Evolutionary conservation across 2,888 invertebrate species (phyloP).

Genomic region (Morpho helenor): DNA sequence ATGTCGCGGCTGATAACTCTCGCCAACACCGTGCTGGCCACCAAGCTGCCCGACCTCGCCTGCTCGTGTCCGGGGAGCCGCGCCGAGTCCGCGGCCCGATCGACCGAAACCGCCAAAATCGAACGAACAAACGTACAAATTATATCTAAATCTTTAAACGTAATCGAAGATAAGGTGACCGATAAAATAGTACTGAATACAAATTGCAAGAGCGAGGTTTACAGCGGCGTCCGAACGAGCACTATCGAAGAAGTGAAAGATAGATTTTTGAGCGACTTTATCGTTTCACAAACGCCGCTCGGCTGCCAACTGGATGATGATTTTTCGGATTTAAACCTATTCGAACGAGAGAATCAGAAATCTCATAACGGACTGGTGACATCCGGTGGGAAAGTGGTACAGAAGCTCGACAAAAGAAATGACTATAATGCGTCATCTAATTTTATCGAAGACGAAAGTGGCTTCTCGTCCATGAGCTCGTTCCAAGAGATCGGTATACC

Average conservation of each 20-base stretch:
- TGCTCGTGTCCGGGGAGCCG: constrained; percentile 43
- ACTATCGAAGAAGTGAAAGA: constrained; percentile 41
- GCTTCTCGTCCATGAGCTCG: constrained; percentile 91
- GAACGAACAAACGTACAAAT: constrained; percentile 34
- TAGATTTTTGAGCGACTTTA: constrained; percentile 38
- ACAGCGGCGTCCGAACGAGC: constrained; percentile 36
- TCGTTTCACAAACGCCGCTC: constrained; percentile 41
- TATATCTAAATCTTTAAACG: constrained; percentile 39
- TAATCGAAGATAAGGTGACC: constrained; percentile 42
- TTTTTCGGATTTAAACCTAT: constrained; percentile 39
- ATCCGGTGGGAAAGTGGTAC: constrained; percentile 32
- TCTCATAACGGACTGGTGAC: constrained; percentile 28
- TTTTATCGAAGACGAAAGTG: constrained; percentile 87
- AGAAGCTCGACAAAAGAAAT: constrained; percentile 44
- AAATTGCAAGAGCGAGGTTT: constrained; percentile 37
- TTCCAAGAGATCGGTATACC: constrained; percentile 90
- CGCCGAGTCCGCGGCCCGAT: constrained; percentile 15
- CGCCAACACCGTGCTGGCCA: constrained; percentile 71
- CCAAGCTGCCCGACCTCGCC: constrained; percentile 66
- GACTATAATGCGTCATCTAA: constrained; percentile 53
- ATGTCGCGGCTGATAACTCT: constrained; percentile 68
- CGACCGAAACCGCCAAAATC: constrained; percentile 27
- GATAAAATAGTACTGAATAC: constrained; percentile 43
- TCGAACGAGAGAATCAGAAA: constrained; percentile 36
- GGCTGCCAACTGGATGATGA: constrained; percentile 47